Conservation (phyloP, 2,797 vertebrate species). For the Leontocebus nigricollis region DNA sequence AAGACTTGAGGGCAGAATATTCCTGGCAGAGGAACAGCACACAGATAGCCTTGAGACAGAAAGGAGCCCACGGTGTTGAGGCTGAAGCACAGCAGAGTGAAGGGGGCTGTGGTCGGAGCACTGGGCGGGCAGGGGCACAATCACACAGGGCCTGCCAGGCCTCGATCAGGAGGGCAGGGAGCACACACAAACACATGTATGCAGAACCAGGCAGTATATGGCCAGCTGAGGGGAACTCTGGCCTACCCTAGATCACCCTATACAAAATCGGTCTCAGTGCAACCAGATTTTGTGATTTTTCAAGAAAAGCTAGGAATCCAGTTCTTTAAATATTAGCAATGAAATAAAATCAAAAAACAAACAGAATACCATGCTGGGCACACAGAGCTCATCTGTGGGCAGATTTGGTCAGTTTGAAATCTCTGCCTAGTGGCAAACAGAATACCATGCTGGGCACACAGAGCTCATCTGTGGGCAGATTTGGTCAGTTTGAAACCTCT, state of each 20-base stretch:
- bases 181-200: neutral
- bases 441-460: neutral
- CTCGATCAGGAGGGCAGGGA: neutral
- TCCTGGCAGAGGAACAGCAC: neutral
- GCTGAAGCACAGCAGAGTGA: neutral
- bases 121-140: neutral
- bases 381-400: neutral
- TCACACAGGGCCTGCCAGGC: neutral
- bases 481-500: neutral
- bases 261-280: neutral
- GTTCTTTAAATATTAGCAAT: neutral
- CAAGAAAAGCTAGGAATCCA: neutral
- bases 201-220: neutral
- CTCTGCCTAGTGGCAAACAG: neutral
- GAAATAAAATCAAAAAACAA: neutral
- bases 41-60: neutral
- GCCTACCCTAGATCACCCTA: neutral
- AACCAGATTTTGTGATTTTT: neutral
- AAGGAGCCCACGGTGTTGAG: accelerated
- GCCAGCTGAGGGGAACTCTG: neutral
- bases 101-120: neutral
- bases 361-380: neutral
- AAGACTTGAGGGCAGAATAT: neutral
- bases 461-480: neutral
- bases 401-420: neutral